Evolutionary conservation across 2,113 vertebrate species (phyloP), one percentile per base, ranked within the genome.

Genomic region (Potamarius usumacintae): DNA sequence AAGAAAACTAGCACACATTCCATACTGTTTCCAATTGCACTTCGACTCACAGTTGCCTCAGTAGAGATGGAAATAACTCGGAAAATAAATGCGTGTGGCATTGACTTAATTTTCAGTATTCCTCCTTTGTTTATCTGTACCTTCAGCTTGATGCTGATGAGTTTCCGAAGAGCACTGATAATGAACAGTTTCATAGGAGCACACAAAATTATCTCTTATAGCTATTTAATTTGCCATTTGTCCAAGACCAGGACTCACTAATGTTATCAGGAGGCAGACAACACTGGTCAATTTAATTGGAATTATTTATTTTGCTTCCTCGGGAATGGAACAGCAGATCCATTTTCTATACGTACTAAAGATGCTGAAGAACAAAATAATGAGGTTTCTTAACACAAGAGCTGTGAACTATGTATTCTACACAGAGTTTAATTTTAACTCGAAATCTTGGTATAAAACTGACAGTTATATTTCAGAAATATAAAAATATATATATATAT

Each of bases 101-200:
- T 50, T 92, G 89, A 85, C 92, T 93, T 92, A 58, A 88, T 92
- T 93, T 89, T 88, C 92, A 91, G 85, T 94, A 91, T 91, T 82
- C 69, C 89, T 92, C 91, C 87, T 52, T 67, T 89, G 77, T 55
- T 58, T 60, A 11, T 62, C 78, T 62, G 30, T 62, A 30, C 27
- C 22, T 81, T 60, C 25, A 11, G 48, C 5, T 77, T 52, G 12
- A 42, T 72, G 69, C 69, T 69, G 12, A 30, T 69, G 42, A 10
- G 15, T 58, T 58, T 2, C 4, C 10, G 4, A 71, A 71, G 30
- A 30, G 17, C 10, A 48, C 76, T 55, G 50, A 25, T 12, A 11
- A 0, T 77, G 48, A 50, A 20, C 22, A 48, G 34, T 74, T 74
- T 74, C 15, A 52, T 20, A 27, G 25, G 7, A 30, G 8, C 10